phyloP scores from a whole-genome alignment of 1,140 invertebrate species.

The Charaxes varanes region DNA sequence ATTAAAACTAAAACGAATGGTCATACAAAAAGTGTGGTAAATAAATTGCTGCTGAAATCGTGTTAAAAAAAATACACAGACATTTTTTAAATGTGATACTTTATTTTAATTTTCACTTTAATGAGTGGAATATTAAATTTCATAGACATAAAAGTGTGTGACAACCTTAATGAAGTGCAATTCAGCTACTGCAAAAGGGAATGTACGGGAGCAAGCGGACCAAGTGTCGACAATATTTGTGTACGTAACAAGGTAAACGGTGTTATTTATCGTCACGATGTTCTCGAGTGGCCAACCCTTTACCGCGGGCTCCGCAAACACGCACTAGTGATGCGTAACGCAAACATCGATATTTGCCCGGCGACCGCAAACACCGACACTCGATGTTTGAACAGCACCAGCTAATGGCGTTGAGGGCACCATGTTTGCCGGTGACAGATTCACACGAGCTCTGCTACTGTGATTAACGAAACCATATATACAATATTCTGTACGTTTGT shows the following conservation, averaged over 20 bases:
- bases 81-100: no score
- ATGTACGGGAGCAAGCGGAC: conserved; percentile 38
- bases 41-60: no score
- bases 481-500: no score
- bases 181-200: conserved; percentile 31
- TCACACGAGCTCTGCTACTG: conserved; percentile 58
- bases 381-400: conserved; percentile 63
- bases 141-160: conserved; percentile 8
- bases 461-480: conserved; percentile 40
- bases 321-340: conserved; percentile 70
- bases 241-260: conserved; percentile 57
- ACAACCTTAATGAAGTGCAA: conserved; percentile 28
- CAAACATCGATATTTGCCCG: conserved; percentile 70
- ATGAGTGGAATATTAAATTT: no score
- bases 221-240: conserved; percentile 53
- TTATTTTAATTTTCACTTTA: no score
- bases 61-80: no score
- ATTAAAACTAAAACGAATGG: no score
- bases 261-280: conserved; percentile 62
- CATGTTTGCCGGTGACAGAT: conserved; percentile 49
- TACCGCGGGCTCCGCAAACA: conserved; percentile 58
- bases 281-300: conserved; percentile 63
- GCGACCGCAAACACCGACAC: conserved; percentile 60
- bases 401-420: conserved; percentile 58
- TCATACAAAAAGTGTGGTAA: no score